Conservation (phyloP, 2,888 invertebrate species). For the Sesamia inferens region DNA sequence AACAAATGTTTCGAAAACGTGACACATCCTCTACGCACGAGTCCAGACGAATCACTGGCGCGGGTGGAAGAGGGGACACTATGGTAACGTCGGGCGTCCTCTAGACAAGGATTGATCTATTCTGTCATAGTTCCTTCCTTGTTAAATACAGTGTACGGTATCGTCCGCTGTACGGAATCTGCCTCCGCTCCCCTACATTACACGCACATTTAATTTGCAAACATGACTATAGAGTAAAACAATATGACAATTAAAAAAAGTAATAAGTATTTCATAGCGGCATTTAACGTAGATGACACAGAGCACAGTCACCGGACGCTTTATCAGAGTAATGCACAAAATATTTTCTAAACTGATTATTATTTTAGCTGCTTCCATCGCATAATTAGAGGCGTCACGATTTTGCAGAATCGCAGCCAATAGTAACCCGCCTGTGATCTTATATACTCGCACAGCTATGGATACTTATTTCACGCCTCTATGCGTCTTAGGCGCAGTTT, state of each 20-base stretch:
- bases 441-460: background rate
- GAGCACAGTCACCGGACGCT: background rate
- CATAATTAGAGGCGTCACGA: background rate
- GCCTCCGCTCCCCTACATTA: no score
- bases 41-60: no score
- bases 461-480: background rate
- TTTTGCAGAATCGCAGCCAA: slow-evolving; percentile 11
- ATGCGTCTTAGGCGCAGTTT: background rate
- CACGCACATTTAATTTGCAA: background rate
- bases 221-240: background rate
- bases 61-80: no score
- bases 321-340: slow-evolving; percentile 1
- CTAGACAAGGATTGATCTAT: no score
- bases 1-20: no score
- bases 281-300: background rate
- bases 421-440: background rate
- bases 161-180: no score
- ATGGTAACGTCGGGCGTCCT: no score
- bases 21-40: no score
- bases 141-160: no score
- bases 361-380: background rate
- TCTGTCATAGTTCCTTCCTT: no score
- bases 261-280: background rate
- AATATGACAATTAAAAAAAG: background rate
- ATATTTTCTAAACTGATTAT: background rate